phyloP scores from a whole-genome alignment of 2,888 invertebrate genomes.

The Colletes collaris region DNA sequence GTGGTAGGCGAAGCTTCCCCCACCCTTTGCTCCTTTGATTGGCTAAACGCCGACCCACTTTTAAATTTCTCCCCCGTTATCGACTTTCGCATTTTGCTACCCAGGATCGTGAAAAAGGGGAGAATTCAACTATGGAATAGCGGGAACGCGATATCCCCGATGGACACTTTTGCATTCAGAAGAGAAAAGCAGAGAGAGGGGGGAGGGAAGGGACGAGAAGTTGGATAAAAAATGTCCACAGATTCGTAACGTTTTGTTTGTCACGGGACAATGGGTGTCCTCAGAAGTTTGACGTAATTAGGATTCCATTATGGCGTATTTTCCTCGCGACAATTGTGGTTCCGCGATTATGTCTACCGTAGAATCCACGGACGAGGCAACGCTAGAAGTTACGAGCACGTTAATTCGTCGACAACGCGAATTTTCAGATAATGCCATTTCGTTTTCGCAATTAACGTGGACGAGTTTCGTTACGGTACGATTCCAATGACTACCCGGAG shows the following conservation, averaged over 20 bases:
- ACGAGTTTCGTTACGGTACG: neutral
- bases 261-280: constrained; percentile 8
- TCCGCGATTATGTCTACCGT: neutral
- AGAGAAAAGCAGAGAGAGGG: neutral
- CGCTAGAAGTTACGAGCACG: constrained; percentile 1
- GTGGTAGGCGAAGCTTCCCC: constrained; percentile 4
- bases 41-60: constrained; percentile 51
- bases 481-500: neutral
- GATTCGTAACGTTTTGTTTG: constrained; percentile 28
- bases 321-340: neutral
- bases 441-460: constrained; percentile 10
- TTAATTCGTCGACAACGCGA: constrained; percentile 8
- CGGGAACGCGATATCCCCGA: constrained; percentile 23
- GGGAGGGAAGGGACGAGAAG: neutral
- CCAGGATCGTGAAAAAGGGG: neutral
- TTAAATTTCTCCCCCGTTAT: constrained; percentile 42
- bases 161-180: constrained; percentile 7
- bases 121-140: neutral
- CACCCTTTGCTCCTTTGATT: constrained; percentile 15
- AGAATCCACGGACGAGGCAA: neutral
- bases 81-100: constrained; percentile 39
- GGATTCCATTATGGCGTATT: constrained; percentile 29
- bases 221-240: constrained; percentile 8
- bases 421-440: constrained; percentile 5
- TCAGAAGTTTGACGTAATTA: constrained; percentile 40